Percentiles rank a stretch among this genome's conserved stretches.
phyloP scores from a whole-genome alignment of 2,888 invertebrate species.

The Drosophila nr. perissopoda region DNA sequence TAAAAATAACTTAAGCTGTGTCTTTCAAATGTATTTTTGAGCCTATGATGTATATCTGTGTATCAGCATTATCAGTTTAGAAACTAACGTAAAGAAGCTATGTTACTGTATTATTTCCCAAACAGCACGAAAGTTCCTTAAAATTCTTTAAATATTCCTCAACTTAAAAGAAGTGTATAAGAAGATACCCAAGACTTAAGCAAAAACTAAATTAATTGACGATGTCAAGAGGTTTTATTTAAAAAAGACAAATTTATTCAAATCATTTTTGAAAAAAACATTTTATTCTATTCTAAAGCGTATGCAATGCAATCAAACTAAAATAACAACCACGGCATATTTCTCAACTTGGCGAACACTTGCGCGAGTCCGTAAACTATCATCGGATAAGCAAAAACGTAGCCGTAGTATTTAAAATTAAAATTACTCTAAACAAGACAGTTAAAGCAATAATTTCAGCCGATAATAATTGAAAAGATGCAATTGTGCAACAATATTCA shows the following conservation, averaged over 20 bases:
- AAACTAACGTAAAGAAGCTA: background rate
- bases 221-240: background rate
- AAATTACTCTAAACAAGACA: background rate
- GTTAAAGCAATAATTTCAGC: background rate
- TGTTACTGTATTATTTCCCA: background rate
- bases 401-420: background rate
- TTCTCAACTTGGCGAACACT: background rate
- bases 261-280: background rate
- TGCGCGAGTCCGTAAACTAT: background rate
- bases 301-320: background rate
- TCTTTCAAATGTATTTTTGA: background rate
- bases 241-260: background rate
- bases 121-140: background rate
- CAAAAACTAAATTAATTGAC: background rate
- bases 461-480: slow-evolving; percentile 13
- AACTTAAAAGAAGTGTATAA: background rate
- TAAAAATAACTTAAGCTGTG: background rate
- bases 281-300: background rate
- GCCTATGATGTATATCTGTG: background rate
- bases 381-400: background rate
- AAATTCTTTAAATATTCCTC: background rate
- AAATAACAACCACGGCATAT: background rate
- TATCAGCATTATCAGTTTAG: background rate
- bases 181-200: background rate
- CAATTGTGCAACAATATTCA: slow-evolving; percentile 1